Evolutionary conservation across 1,140 invertebrate genomes (phyloP).

Genomic region (Eurosta solidaginis): DNA sequence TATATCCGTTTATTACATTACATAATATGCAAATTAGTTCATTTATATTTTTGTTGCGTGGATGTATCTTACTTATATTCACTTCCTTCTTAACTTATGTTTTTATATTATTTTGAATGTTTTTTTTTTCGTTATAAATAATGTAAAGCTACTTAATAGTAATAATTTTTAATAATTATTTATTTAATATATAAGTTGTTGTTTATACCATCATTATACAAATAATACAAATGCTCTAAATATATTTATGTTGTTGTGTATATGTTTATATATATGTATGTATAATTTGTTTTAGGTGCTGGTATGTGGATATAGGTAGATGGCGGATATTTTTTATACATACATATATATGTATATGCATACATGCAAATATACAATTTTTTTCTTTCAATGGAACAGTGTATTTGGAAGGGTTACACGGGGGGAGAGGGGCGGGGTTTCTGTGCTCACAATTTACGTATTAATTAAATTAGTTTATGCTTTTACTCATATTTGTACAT

Average conservation of each 20-base stretch:
- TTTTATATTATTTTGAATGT: too few species aligned
- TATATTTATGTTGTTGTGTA: slow-evolving; percentile 42
- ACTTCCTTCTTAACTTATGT: slow-evolving; percentile 10
- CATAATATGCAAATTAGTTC: slow-evolving; percentile 28
- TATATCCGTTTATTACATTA: slow-evolving; percentile 29
- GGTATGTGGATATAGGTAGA: background rate
- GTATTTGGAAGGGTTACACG: background rate
- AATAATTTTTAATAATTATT: slow-evolving; percentile 38
- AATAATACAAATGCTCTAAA: slow-evolving; percentile 54
- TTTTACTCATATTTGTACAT: too few species aligned
- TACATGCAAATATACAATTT: too few species aligned
- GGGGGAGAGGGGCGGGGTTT: too few species aligned
- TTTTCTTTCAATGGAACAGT: too few species aligned
- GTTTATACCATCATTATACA: slow-evolving; percentile 48
- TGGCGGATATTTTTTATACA: slow-evolving; percentile 8
- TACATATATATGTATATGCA: too few species aligned
- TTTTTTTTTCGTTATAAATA: slow-evolving; percentile 20
- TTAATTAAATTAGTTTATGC: slow-evolving; percentile 16
- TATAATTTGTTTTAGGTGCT: slow-evolving; percentile 27
- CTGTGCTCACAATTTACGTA: slow-evolving; percentile 3
- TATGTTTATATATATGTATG: slow-evolving; percentile 40
- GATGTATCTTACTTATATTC: slow-evolving; percentile 21
- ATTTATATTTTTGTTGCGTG: background rate
- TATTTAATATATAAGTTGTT: slow-evolving; percentile 42
- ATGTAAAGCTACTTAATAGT: slow-evolving; percentile 28